Evolutionary conservation across 2,113 vertebrate genomes (phyloP), one percentile per base, ranked within the genome.

Genomic region (Burhinus bistriatus): DNA sequence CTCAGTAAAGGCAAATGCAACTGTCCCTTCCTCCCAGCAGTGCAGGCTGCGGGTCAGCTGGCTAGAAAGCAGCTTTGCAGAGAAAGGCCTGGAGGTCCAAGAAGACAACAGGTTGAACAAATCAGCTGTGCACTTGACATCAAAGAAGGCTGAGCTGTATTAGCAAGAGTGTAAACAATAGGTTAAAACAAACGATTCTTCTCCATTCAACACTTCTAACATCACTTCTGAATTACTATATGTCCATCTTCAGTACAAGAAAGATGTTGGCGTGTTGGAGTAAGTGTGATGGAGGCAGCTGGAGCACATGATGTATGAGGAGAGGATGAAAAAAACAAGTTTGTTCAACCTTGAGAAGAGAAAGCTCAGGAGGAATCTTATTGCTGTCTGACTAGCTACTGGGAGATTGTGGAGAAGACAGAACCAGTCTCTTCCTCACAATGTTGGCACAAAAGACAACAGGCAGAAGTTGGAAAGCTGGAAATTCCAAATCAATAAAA

Each of bases 281-380:
- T 58, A 54, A 75, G 30, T 49, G 59, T 38, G 72, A 45, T 18
- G 65, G 32, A 51, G 45, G 9, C 3, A 14, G 6, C 4, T 81
- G 47, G 45, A 61, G 6, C 6, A 59, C 27, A 59, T 0, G 0
- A 3, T 26, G 11, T 44, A n/a, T 30, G 17, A 73, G 36, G 17
- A 80, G 45, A 84, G 7, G 9, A 16, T 45, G 32, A 61, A 71
- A 84, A 83, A 42, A 9, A 0, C 3, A 34, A 15, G 3, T 59
- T 69, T 65, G 20, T 45, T 76, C 36, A 59, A 6, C 7, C 15
- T 45, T 59, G 20, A 36, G 44, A 82, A 51, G 40, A 30, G 18
- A 69, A 83, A 12, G 10, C 6, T 76, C 8, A 36, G 40, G 15
- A 51, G 20, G 13, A 84, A 61, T 29, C 8, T 49, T 64, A 38